Base-by-base conservation (phyloP, 1,140 invertebrate species). In the Drosophila nebulosa region DNA sequence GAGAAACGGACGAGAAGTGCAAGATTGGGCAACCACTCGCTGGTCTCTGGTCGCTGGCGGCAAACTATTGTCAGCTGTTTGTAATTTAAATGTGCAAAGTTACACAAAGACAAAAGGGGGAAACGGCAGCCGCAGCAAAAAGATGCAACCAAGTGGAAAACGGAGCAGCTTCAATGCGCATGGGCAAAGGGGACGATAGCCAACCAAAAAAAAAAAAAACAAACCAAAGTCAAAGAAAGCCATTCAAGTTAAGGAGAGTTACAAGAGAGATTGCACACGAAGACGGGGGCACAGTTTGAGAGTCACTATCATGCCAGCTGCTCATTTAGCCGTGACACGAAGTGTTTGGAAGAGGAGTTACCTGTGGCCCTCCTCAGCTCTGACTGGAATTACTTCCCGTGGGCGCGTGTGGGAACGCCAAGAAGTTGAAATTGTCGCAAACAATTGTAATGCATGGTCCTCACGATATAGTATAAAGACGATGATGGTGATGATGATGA, bases 61-160 rank as follows among this genome's bases (percentile, higher is more conserved):
- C 64, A 72, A 74, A 78, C 74, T 86, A 88, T 88, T 86, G 81
- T 86, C 81, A 86, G 81, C 81, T 88, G 81, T 75, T 86, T 81
- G 83, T 88, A 86, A 86, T 86, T 86, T 88, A 78, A 88, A 86
- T 81, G 78, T 59, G 83, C 74, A 78, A 76, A 78, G 78, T 86
- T 85, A 85, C 69, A 81, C 74, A 78, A 73, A 69, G 50, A 74
- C 39, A 61, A 35, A 30, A n/a, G 35, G n/a, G 50, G 71, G 32
- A 61, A 35, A 30, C 10, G 35, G 59, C 5, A 50, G 27, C 27
- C 42, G 39, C 63, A 52, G 26, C 46, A 32, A 26, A 39, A 27
- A 67, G 60, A 80, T 71, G 53, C 66, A 86, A 62, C 75, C 67
- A 67, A 81, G 53, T 77, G 81, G 81, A 86, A 55, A 86, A 86